A percentile compares a stretch with the other conserved stretches of the same genome.
Evolutionary conservation across 2,113 vertebrate species (phyloP).

Genomic region (Chlamydotis undulata): DNA sequence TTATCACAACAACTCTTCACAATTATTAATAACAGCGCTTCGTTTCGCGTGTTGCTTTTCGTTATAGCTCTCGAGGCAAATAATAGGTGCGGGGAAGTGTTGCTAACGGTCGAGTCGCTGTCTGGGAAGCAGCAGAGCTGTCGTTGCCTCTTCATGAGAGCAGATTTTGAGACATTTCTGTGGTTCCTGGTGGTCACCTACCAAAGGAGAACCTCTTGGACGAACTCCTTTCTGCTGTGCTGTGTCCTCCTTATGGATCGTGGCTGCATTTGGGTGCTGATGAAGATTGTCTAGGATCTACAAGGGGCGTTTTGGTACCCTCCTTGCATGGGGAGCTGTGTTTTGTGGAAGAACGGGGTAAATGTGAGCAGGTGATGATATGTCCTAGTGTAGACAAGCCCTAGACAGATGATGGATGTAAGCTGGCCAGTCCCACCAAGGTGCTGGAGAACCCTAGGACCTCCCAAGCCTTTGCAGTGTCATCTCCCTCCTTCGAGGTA

Average conservation of each 20-base stretch:
- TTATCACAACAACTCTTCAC: neutral
- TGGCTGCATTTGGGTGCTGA: accelerated
- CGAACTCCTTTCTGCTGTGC: accelerated
- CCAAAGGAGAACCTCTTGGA: neutral
- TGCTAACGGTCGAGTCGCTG: neutral
- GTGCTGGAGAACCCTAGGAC: neutral
- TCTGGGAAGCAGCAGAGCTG: neutral
- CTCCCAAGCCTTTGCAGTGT: neutral
- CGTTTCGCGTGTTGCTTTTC: neutral
- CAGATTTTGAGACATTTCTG: neutral
- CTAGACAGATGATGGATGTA: neutral
- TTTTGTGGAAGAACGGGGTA: neutral
- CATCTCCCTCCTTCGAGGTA: neutral
- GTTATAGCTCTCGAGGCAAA: neutral
- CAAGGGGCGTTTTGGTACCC: neutral
- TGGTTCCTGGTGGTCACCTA: neutral
- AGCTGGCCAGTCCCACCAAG: neutral
- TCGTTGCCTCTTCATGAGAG: neutral
- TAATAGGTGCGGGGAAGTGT: neutral
- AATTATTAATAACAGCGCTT: neutral
- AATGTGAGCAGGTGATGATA: neutral
- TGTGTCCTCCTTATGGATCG: accelerated
- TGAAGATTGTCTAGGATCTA: neutral
- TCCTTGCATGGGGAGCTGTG: accelerated
- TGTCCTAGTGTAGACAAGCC: neutral